Evolutionary conservation across 2,888 invertebrate genomes (phyloP).

Genomic region (Crematogaster levior): DNA sequence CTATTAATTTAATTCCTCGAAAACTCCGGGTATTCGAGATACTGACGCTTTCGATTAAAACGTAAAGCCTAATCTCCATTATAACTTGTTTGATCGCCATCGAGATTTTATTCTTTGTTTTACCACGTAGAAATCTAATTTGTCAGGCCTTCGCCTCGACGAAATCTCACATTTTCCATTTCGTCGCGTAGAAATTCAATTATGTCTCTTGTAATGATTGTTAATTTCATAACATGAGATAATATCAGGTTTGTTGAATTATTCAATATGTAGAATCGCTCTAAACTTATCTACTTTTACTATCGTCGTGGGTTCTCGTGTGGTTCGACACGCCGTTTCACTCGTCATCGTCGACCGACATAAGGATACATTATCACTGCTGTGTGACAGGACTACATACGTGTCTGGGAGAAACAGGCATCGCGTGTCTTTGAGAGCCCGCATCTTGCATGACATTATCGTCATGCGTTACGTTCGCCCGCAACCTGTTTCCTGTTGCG

Average conservation of each 20-base stretch:
- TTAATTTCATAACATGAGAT: slow-evolving; percentile 23
- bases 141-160: not conserved
- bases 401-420: not conserved
- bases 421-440: slow-evolving; percentile 34
- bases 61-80: not conserved
- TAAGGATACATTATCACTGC: slow-evolving; percentile 40
- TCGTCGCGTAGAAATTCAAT: slow-evolving; percentile 8
- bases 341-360: slow-evolving; percentile 36
- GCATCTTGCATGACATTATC: slow-evolving; percentile 45
- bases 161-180: slow-evolving; percentile 1
- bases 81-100: not conserved
- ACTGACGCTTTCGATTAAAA: not conserved
- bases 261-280: slow-evolving; percentile 27
- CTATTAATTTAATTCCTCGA: slow-evolving; percentile 19
- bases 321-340: slow-evolving; percentile 40
- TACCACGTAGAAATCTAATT: not conserved
- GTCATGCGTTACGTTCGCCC: slow-evolving; percentile 42
- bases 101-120: not conserved
- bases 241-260: slow-evolving; percentile 28
- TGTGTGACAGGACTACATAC: slow-evolving; percentile 11
- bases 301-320: slow-evolving; percentile 48
- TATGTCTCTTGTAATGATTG: slow-evolving; percentile 1
- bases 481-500: slow-evolving; percentile 23
- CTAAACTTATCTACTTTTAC: slow-evolving; percentile 42
- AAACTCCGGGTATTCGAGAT: not conserved